Conservation (phyloP, 2,888 invertebrate genomes). For the Monochamus alternatus region DNA sequence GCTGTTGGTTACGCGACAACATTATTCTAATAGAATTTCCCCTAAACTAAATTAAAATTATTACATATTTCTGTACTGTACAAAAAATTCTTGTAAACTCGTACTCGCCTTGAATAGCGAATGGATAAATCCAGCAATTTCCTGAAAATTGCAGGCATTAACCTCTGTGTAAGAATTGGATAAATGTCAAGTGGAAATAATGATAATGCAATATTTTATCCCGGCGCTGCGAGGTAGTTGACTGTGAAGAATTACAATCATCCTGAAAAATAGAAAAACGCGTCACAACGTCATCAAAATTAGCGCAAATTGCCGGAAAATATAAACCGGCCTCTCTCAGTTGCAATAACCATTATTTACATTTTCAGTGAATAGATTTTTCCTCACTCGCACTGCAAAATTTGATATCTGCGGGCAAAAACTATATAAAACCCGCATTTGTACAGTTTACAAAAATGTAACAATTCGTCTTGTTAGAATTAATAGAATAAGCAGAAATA, state of each 20-base stretch:
- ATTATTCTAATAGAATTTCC: too few species aligned
- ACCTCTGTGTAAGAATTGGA: conserved; percentile 54
- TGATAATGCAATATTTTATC: conserved; percentile 67
- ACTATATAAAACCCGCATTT: too few species aligned
- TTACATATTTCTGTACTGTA: not conserved
- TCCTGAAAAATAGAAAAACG: conserved; percentile 70
- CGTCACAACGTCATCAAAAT: conserved; percentile 70
- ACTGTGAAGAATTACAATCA: conserved; percentile 70
- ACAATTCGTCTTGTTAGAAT: too few species aligned
- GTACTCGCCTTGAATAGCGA: conserved; percentile 37
- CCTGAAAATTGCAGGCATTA: conserved; percentile 47
- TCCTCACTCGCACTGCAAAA: too few species aligned
- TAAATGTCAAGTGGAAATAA: conserved; percentile 69
- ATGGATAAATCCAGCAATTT: conserved; percentile 47
- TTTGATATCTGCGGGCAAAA: too few species aligned
- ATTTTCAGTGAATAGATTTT: conserved; percentile 35
- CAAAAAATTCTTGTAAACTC: not conserved
- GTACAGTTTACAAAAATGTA: too few species aligned
- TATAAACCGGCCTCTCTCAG: conserved; percentile 65
- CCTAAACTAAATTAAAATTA: too few species aligned
- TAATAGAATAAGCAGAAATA: too few species aligned
- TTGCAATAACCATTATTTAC: conserved; percentile 52
- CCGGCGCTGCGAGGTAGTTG: conserved; percentile 62
- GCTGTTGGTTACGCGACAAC: too few species aligned
- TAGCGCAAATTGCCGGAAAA: conserved; percentile 72